A percentile compares a stretch with the other conserved stretches of the same genome.
Conservation (phyloP, 2,888 invertebrate genomes). For the Drosophila borealis region DNA sequence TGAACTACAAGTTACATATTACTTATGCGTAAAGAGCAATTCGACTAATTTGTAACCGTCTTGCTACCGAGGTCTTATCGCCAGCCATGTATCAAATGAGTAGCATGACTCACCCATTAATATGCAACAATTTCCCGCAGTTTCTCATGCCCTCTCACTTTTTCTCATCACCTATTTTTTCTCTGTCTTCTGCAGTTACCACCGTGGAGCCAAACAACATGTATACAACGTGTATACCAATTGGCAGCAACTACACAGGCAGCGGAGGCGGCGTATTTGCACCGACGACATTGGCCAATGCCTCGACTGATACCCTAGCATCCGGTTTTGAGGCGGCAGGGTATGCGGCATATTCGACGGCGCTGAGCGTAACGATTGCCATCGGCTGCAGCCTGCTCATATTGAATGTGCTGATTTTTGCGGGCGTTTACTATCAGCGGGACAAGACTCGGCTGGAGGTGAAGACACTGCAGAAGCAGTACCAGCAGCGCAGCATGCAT, state of each 20-base stretch:
- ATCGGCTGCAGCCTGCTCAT: slow-evolving; percentile 97
- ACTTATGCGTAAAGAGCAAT: not conserved
- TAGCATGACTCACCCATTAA: slow-evolving; percentile 36
- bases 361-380: slow-evolving; percentile 96
- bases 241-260: slow-evolving; percentile 84
- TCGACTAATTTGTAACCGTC: slow-evolving; percentile 20
- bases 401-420: slow-evolving; percentile 96
- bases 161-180: slow-evolving; percentile 4
- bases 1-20: not conserved
- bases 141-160: not conserved
- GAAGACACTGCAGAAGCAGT: slow-evolving; percentile 90
- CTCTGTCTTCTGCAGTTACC: slow-evolving; percentile 75
- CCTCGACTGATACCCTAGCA: slow-evolving; percentile 89
- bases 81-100: slow-evolving; percentile 20
- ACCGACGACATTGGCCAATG: slow-evolving; percentile 87
- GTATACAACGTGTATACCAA: slow-evolving; percentile 86
- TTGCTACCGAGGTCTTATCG: slow-evolving; percentile 6
- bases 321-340: slow-evolving; percentile 93
- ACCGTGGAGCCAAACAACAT: slow-evolving; percentile 85
- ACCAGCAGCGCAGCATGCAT: slow-evolving; percentile 89
- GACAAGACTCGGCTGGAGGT: slow-evolving; percentile 94
- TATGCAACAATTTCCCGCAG: slow-evolving; percentile 26
- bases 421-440: slow-evolving; percentile 96
- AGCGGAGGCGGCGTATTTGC: slow-evolving; percentile 84
- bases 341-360: slow-evolving; percentile 95